Conservation (phyloP, 1,140 invertebrate genomes). For the Parapsyche elsis region DNA sequence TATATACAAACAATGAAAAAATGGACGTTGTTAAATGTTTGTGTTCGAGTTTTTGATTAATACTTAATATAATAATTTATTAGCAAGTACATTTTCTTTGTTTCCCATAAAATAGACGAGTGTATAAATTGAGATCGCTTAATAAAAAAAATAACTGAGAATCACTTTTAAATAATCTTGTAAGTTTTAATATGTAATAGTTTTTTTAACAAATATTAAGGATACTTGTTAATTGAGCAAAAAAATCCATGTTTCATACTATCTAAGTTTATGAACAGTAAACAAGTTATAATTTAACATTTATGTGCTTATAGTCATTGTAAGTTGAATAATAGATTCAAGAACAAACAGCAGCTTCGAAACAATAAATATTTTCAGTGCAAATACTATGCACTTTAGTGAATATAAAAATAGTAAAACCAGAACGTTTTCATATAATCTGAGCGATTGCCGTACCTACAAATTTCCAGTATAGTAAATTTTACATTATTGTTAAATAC, state of each 20-base stretch:
- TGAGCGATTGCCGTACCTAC: too few relatives aligned
- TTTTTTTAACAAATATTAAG: not conserved
- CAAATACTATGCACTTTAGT: not conserved
- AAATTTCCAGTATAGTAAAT: too few relatives aligned
- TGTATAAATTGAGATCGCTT: slow-evolving; percentile 18
- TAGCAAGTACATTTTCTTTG: not conserved
- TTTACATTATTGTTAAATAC: too few relatives aligned
- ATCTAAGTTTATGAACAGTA: not conserved
- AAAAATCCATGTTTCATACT: slow-evolving; percentile 35
- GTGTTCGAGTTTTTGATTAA: not conserved
- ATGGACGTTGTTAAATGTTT: not conserved
- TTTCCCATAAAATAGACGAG: not conserved
- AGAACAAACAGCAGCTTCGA: not conserved
- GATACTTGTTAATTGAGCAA: slow-evolving; percentile 19
- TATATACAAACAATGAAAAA: not conserved
- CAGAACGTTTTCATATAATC: not conserved
- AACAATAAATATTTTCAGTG: not conserved
- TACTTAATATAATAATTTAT: not conserved
- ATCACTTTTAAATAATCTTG: not conserved
- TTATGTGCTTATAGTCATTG: not conserved
- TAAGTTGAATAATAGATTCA: not conserved
- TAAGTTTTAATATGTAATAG: not conserved
- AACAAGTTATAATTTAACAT: not conserved
- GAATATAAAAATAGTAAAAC: not conserved
- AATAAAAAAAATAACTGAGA: slow-evolving; percentile 20